Conservation (phyloP, 2,113 vertebrate genomes). For the Nymphicus hollandicus region DNA sequence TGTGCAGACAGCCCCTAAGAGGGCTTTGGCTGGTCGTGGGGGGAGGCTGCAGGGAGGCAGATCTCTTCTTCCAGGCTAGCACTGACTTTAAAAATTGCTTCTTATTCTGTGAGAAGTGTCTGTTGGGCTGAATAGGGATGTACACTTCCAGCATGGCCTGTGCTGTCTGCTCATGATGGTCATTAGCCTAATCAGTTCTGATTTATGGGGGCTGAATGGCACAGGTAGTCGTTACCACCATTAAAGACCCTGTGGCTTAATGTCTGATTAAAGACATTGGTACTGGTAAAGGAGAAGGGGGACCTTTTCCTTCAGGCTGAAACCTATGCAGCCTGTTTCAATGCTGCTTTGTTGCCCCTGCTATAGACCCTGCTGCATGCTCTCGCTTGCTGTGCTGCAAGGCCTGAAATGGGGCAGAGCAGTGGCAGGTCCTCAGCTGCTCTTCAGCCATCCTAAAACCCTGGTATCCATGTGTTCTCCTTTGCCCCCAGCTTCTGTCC, state of each 20-base stretch:
- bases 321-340: neutral
- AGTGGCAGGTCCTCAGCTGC: neutral
- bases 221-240: neutral
- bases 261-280: neutral
- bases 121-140: neutral
- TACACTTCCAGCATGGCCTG: neutral
- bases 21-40: neutral
- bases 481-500: neutral
- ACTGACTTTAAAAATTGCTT: neutral
- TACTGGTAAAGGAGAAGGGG: neutral
- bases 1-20: neutral
- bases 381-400: neutral
- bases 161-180: neutral
- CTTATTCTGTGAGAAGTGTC: neutral
- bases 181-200: neutral
- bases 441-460: neutral
- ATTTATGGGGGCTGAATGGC: neutral
- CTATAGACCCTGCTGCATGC: accelerated
- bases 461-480: neutral
- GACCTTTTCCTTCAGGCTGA: neutral
- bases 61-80: neutral
- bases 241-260: neutral
- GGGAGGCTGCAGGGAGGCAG: neutral
- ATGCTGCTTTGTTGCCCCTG: accelerated
- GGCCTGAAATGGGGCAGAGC: neutral